These are phyloP conservation scores for Antheraea mylitta DNA, from an alignment of 1,140 invertebrate species.

Conservation along the genomic window DNA sequence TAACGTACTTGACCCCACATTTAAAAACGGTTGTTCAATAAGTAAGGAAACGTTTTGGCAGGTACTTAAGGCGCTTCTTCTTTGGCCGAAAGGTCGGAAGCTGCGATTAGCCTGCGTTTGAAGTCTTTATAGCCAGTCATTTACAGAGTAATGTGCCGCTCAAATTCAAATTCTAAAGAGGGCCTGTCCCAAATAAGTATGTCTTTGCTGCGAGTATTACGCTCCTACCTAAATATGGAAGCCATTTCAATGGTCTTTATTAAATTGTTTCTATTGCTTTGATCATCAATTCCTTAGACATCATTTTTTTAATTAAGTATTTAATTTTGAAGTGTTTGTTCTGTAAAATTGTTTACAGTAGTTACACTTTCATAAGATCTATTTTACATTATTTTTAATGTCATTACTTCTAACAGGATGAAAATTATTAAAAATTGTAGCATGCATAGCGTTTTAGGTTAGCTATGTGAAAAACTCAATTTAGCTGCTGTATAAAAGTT, in stretches of 20 bases:
- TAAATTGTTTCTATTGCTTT: slow-evolving; percentile 15
- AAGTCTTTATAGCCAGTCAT: slow-evolving; percentile 74
- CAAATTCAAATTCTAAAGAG: slow-evolving; percentile 70
- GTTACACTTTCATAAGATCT: too few relatives aligned
- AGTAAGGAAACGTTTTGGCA: slow-evolving; percentile 52
- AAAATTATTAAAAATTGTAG: too few relatives aligned
- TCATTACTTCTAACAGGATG: too few relatives aligned
- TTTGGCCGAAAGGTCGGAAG: slow-evolving; percentile 65
- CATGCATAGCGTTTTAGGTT: too few relatives aligned
- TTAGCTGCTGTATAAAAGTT: too few relatives aligned
- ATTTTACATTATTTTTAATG: too few relatives aligned
- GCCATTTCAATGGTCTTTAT: slow-evolving; percentile 36
- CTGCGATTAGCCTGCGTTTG: slow-evolving; percentile 73
- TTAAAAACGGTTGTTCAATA: slow-evolving; percentile 51
- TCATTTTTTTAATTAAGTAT: not conserved
- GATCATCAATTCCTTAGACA: not conserved
- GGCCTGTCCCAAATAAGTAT: slow-evolving; percentile 38
- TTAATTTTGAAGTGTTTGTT: too few relatives aligned
- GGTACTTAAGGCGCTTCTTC: slow-evolving; percentile 57
- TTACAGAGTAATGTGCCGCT: slow-evolving; percentile 66
- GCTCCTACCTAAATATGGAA: slow-evolving; percentile 38
- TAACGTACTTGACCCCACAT: slow-evolving; percentile 28
- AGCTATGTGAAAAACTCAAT: too few relatives aligned
- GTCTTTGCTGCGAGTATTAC: slow-evolving; percentile 45
- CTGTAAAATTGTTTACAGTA: too few relatives aligned